phyloP scores from a whole-genome alignment of 2,113 vertebrate species.

The Aldabrachelys gigantea region DNA sequence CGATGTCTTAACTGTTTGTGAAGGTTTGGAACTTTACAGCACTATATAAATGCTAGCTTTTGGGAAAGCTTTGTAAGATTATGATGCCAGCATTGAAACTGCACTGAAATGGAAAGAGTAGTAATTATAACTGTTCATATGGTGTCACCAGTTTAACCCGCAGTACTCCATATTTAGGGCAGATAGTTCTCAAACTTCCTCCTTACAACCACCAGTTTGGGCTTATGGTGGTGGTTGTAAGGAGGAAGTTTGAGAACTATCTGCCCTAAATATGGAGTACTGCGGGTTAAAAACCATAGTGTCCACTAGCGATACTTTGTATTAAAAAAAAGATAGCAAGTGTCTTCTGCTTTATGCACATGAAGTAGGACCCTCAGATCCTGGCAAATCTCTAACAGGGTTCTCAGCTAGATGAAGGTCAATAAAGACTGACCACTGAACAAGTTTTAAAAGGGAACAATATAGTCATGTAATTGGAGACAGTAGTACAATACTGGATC shows the following conservation, averaged over 20 bases:
- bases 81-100: background rate
- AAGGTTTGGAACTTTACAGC: conserved; percentile 24
- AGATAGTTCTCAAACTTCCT: too few species aligned
- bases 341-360: conserved; percentile 17
- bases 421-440: background rate
- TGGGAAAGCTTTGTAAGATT: background rate
- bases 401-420: background rate
- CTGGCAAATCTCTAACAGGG: background rate
- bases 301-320: background rate
- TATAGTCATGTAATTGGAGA: background rate
- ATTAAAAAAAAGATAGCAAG: background rate
- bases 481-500: background rate
- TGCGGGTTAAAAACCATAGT: background rate
- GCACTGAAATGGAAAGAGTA: background rate
- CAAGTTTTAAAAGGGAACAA: background rate
- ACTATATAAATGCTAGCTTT: background rate
- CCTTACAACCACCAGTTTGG: too few species aligned
- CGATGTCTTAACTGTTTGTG: background rate
- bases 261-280: background rate
- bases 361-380: background rate
- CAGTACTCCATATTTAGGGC: too few species aligned
- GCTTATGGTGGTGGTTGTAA: background rate
- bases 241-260: conserved; percentile 17
- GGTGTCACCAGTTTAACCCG: background rate
- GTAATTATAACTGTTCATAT: background rate